Base-by-base conservation (phyloP, 2,797 vertebrate species). In the Pangasius larnaudii region DNA sequence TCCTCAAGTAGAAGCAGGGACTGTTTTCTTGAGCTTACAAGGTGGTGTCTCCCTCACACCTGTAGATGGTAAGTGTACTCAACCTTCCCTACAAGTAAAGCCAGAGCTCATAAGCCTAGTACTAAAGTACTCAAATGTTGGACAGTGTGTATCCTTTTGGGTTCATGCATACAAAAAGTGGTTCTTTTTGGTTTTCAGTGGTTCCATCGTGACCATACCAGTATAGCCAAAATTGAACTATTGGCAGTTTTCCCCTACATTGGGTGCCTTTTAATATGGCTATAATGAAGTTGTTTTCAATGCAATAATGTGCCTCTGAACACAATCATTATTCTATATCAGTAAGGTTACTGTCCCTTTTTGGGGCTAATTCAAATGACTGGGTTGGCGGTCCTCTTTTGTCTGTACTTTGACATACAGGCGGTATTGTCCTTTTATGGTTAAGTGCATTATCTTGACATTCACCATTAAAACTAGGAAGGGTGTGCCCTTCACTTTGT, bases 11-110 rank as follows among this genome's bases (percentile, higher is more conserved):
- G 30, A 27, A 6, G 87, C 87, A 84, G 90, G 88, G 30, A 92
- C 90, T 0, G 5, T 93, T 30, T 88, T 67, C 80, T 93, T 84
- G 92, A 9, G 14, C 0, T 93, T 96, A 19, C 87, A 72, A 36
- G 24, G 11, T 7, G 51, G 22, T 4, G 77, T 87, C 14, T 56
- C n/a, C 0, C 88, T 96, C 6, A 33, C 19, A 10, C 16, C 90
- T 88, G 83, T 92, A 89, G 93, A 96, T 90, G 94, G 95, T 95
- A 94, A 30, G 91, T 0, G 0, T 8, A 19, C 27, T 65, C 36
- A 61, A 0, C 1, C 0, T 77, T 42, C 11, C 18, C 13, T n/a
- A 14, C 2, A 5, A n/a, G 51, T 59, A 56, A 84, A 7, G 13
- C 58, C 27, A n/a, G 58, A 58, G 46, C 42, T 63, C 16, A 18